Evolutionary conservation across 1,140 invertebrate genomes (phyloP).

Genomic region (Ditylenchus dipsaci): DNA sequence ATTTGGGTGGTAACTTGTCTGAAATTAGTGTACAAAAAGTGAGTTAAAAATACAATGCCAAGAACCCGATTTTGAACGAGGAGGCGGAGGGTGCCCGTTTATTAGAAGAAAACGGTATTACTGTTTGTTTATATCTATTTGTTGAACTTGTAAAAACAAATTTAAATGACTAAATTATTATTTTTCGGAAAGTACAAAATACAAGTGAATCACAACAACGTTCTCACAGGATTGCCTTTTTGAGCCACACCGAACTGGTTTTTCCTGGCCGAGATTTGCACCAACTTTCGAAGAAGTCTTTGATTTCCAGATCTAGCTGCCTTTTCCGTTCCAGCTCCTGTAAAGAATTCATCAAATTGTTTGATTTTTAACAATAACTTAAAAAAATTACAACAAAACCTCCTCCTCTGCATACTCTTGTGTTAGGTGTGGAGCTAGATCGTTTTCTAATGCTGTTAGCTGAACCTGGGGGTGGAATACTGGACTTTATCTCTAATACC

Average conservation of each 20-base stretch:
- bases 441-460: neutral
- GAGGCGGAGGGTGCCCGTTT: too few species aligned
- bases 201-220: slow-evolving; percentile 7
- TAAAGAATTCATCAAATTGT: too few species aligned
- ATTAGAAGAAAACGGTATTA: too few species aligned
- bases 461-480: neutral
- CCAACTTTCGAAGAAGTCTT: slow-evolving; percentile 10
- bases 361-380: neutral
- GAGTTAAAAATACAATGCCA: too few species aligned
- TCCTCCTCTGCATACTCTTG: neutral
- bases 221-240: neutral
- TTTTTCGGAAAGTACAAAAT: slow-evolving; percentile 13
- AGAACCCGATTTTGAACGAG: too few species aligned
- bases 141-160: too few species aligned
- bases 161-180: too few species aligned
- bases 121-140: too few species aligned
- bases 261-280: slow-evolving; percentile 20
- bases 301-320: slow-evolving; percentile 23
- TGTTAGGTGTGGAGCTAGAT: neutral
- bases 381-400: neutral
- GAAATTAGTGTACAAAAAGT: too few species aligned
- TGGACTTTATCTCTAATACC: slow-evolving; percentile 17
- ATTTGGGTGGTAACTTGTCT: too few species aligned
- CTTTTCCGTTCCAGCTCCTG: slow-evolving; percentile 4
- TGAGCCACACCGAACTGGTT: slow-evolving; percentile 9